Percentiles rank a stretch among this genome's conserved stretches.
These are phyloP conservation scores for Mechanitis messenoides DNA, from an alignment of 2,888 invertebrate species.

Conservation along the genomic window DNA sequence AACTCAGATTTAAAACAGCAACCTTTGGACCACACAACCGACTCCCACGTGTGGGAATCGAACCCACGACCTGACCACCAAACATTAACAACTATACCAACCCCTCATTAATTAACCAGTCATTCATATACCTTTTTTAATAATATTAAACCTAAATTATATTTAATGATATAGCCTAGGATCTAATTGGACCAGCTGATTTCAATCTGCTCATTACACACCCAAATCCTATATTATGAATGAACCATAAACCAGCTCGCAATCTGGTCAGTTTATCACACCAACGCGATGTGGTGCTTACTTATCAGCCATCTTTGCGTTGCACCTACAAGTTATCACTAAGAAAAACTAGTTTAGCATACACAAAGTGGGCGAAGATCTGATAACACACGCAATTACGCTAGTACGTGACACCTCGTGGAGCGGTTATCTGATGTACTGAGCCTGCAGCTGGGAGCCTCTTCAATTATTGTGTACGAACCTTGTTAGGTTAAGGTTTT, in stretches of 20 bases:
- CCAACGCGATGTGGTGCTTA: slow-evolving; percentile 45
- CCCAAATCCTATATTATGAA: slow-evolving; percentile 49
- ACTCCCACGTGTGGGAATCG: too few species aligned
- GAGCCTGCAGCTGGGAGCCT: slow-evolving; percentile 50
- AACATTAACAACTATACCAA: too few species aligned
- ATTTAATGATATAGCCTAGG: too few species aligned
- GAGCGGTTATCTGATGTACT: slow-evolving; percentile 36
- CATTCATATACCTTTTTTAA: too few species aligned
- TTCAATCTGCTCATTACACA: slow-evolving; percentile 33
- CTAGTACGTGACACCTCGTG: slow-evolving; percentile 71
- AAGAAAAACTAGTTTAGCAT: slow-evolving; percentile 63
- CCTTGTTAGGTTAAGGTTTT: slow-evolving; percentile 38
- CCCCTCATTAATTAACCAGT: too few species aligned
- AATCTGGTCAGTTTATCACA: slow-evolving; percentile 58
- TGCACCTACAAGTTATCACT: slow-evolving; percentile 44
- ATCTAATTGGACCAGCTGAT: background rate
- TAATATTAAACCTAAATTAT: too few species aligned
- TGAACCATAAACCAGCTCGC: slow-evolving; percentile 41
- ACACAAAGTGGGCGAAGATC: slow-evolving; percentile 63
- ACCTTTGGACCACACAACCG: too few species aligned
- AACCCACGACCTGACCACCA: too few species aligned
- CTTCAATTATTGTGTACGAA: slow-evolving; percentile 52
- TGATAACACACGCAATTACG: slow-evolving; percentile 64
- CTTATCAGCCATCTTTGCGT: slow-evolving; percentile 56
- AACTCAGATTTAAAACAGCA: too few species aligned